Base-by-base conservation (phyloP, 2,888 invertebrate species). In the Caenorhabditis sp. region DNA sequence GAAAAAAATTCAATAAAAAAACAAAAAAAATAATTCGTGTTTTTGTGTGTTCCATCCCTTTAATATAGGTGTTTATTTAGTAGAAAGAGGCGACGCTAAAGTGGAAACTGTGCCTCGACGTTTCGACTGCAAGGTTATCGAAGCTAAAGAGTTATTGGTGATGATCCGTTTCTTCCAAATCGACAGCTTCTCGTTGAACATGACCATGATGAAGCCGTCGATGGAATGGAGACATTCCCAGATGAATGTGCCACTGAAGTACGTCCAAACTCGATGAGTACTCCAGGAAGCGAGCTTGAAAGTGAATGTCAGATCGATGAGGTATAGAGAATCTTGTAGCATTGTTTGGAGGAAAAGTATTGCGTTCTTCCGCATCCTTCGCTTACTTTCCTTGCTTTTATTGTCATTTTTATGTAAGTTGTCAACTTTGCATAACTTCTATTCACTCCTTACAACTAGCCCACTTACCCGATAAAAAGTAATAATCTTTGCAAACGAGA, bases 261-360 rank as follows among this genome's bases (percentile, higher is more conserved):
- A 78, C 1, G 70, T 78, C 78, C 78, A 78, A 0, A 70, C 22
- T 37, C 65, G 50, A 50, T 60, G 35, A 44, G n/a, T 22, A 26
- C 70, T 70, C 62, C 55, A 65, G 2, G 55, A 24, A 20, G 64
- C 65, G 44, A 44, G 26, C 50, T 70, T 58, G 44, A 62, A 78
- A 5, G 79, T 79, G 20, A 71, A 79, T 13, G 71, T 61, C 32
- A 78, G 20, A 32, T 78, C 78, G 15, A 78, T 28, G 0, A 70
- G 26, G 9, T 67, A 78, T 0, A 78, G 51, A 5, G 78, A 70
- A 20, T 78, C 78, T 26, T 78, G 78, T 2, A 78, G 58, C 51
- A 78, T 65, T 11, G 78, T 78, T 44, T 78, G 78, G 11, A 70
- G 9, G 18, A 78, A 78, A 20, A 51, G 62, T 1, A 53, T 64